These are phyloP conservation scores for Apodemia duryi DNA, from an alignment of 2,888 invertebrate genomes.

Conservation along the genomic window DNA sequence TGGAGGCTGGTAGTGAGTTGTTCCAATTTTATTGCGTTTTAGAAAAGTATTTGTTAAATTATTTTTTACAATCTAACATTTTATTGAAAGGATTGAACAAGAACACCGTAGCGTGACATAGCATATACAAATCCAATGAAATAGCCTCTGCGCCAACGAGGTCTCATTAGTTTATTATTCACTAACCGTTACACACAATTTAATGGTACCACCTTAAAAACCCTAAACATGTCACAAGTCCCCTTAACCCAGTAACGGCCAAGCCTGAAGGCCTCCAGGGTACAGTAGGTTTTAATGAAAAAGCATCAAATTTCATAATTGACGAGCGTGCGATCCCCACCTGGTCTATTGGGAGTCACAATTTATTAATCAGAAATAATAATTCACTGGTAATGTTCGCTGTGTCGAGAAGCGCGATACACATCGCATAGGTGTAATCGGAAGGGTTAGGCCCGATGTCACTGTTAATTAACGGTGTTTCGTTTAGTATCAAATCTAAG, in stretches of 20 bases:
- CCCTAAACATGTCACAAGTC: conserved; percentile 39
- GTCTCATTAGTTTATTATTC: conserved; percentile 13
- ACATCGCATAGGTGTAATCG: conserved; percentile 46
- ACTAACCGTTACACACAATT: conserved; percentile 19
- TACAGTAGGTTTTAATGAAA: conserved; percentile 68
- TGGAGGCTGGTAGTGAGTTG: no score
- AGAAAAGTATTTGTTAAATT: no score
- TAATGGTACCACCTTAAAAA: conserved; percentile 32
- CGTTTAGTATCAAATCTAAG: no score
- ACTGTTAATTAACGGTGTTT: conserved; percentile 16
- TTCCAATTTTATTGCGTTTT: neutral
- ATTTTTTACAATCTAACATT: no score
- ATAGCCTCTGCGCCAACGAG: neutral
- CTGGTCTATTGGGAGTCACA: conserved; percentile 58
- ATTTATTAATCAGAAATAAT: conserved; percentile 80
- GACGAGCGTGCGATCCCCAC: conserved; percentile 57
- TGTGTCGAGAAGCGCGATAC: conserved; percentile 49
- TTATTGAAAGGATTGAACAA: conserved; percentile 2
- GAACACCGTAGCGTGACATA: neutral
- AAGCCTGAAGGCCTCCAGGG: conserved; percentile 46
- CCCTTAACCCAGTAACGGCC: conserved; percentile 50
- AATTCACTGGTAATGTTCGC: conserved; percentile 73
- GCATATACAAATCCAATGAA: neutral
- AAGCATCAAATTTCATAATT: conserved; percentile 75
- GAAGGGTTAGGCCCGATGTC: conserved; percentile 49